These are phyloP conservation scores for Sebastes fasciatus DNA, from an alignment of 2,113 vertebrate species.

Conservation along the genomic window DNA sequence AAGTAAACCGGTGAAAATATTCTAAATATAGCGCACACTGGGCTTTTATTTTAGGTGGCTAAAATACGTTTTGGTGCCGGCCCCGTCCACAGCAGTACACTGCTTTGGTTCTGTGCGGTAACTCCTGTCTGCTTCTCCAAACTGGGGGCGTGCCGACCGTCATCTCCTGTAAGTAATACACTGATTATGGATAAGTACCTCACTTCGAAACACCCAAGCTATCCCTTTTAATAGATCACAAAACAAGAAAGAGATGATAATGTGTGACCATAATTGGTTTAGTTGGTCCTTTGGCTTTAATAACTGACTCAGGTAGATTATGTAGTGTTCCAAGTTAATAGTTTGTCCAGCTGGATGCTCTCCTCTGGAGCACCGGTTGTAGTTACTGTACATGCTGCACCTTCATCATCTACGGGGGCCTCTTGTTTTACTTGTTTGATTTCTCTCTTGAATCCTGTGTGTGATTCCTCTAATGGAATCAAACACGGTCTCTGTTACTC, in stretches of 20 bases:
- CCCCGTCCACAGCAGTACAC: no score
- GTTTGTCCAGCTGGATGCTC: not conserved
- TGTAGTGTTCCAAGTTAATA: no score
- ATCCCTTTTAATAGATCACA: not conserved
- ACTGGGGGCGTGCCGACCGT: no score
- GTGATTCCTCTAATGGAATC: not conserved
- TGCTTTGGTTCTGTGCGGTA: no score
- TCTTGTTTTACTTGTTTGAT: conserved; percentile 20
- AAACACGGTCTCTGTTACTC: conserved; percentile 6
- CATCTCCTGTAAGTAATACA: no score
- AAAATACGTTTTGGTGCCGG: no score
- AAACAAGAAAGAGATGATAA: not conserved
- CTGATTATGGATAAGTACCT: no score
- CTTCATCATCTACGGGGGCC: not conserved
- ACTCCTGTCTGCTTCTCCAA: no score
- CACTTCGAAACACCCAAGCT: no score
- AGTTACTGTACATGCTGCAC: not conserved
- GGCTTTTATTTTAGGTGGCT: no score
- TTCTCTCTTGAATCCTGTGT: conserved; percentile 1
- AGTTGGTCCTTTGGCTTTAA: not conserved
- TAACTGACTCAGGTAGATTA: not conserved
- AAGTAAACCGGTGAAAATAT: no score
- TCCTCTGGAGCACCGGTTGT: not conserved
- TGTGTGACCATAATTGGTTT: not conserved
- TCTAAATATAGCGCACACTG: no score